These are phyloP conservation scores for Anas flavirostris DNA, from an alignment of 2,797 vertebrate species.

Conservation along the genomic window DNA sequence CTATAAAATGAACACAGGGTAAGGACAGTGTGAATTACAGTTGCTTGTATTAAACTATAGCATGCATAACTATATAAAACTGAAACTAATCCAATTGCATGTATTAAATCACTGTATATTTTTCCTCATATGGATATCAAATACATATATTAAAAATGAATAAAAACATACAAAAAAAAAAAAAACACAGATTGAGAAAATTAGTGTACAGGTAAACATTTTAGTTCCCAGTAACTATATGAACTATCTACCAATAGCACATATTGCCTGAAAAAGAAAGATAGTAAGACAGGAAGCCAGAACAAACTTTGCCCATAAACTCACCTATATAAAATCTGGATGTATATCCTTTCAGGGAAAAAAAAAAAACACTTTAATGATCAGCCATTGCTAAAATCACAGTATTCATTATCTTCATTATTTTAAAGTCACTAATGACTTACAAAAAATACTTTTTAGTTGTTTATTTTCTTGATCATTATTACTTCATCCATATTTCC, in stretches of 20 bases:
- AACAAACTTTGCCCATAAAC: conserved; percentile 22
- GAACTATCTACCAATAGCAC: not conserved
- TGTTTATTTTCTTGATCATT: not conserved
- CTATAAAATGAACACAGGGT: not conserved
- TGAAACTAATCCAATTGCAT: not conserved
- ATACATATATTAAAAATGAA: not conserved
- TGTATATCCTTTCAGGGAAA: conserved; percentile 21
- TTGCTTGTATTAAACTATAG: not conserved
- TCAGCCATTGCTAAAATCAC: conserved; percentile 16
- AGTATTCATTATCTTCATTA: conserved; percentile 9
- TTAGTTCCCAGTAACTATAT: not conserved
- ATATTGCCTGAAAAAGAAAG: not conserved
- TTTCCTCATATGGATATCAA: not conserved
- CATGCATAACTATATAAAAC: not conserved
- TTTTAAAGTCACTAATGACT: not conserved
- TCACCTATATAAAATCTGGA: conserved; percentile 43
- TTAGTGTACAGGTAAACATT: not conserved
- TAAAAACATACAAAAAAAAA: not conserved
- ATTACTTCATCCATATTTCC: conserved; percentile 6
- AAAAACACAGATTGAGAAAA: not conserved
- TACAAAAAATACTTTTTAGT: not conserved
- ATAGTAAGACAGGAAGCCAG: not conserved
- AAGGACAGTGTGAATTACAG: not conserved
- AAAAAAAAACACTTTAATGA: not conserved
- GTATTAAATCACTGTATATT: not conserved